phyloP scores from a whole-genome alignment of 92 coral and sea anemone genomes.

The Epizoanthus fatuus region DNA sequence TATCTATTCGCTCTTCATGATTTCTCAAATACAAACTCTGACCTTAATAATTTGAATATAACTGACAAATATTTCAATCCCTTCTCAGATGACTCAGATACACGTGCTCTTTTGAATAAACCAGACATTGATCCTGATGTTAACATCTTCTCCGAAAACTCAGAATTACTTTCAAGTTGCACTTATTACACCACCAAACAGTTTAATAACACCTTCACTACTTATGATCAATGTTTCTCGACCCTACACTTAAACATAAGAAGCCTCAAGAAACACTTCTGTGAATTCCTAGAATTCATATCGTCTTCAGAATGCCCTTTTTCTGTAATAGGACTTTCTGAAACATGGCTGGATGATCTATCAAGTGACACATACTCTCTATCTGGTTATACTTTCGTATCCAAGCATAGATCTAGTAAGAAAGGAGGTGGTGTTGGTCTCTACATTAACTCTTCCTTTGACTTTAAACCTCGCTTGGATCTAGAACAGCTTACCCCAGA shows the following conservation, averaged over 20 bases:
- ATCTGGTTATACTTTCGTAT: constrained; percentile 44
- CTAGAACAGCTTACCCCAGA: constrained; percentile 48
- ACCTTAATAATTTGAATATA: constrained; percentile 41
- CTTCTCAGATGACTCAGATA: constrained; percentile 58
- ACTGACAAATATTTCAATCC: constrained; percentile 51
- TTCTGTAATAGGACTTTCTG: constrained; percentile 49
- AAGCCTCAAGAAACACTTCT: constrained; percentile 54
- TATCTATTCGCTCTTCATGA: constrained; percentile 39
- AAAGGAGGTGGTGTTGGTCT: constrained; percentile 57
- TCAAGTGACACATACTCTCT: constrained; percentile 43
- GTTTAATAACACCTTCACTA: constrained; percentile 49
- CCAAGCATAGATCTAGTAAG: constrained; percentile 49
- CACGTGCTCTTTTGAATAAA: constrained; percentile 43
- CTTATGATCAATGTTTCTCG: constrained; percentile 49
- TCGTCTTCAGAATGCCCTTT: constrained; percentile 36
- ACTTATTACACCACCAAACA: constrained; percentile 48
- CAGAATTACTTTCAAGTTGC: constrained; percentile 55
- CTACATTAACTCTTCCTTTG: constrained; percentile 52
- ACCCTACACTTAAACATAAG: constrained; percentile 56
- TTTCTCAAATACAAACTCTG: constrained; percentile 40
- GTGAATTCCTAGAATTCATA: constrained; percentile 44
- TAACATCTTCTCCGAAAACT: constrained; percentile 47
- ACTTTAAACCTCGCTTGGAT: constrained; percentile 45
- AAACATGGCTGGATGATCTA: constrained; percentile 45
- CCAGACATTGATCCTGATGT: constrained; percentile 62